Base-by-base conservation (phyloP, 2,888 invertebrate species). In the Pelosia muscerda region DNA sequence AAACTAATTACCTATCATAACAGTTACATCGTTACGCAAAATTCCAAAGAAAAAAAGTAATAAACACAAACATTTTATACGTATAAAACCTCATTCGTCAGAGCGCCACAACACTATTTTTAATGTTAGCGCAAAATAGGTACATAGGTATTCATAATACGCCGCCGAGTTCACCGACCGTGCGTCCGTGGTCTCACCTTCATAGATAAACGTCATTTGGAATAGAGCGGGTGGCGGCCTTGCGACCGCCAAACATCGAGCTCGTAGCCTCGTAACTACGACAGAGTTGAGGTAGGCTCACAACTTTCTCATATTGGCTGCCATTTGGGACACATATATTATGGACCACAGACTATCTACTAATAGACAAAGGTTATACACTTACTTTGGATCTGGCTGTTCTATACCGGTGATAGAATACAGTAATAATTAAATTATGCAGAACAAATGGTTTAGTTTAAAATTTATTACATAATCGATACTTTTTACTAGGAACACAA, bases 201-300 rank as follows among this genome's bases (percentile, higher is more conserved):
- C 86, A 85, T 91, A 93, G 93, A 93, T 92, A 92, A 93, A 91
- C 91, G 91, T 87, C 91, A 89, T 89, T 89, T 86, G 84, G 90
- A 83, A 85, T 89, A 88, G 88, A 77, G 81, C 83, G 80, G 74
- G 79, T 76, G 76, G 74, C 65, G 76, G 74, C 74, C 82, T 72
- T 72, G 78, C 80, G 79, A 80, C 79, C 81, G 81, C 78, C 83
- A 80, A 82, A 75, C 71, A 72, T 70, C 70, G 77, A 76, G 74
- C 74, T 76, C 81, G 77, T 85, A 49, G 49, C 49, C 49, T 49
- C 49, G 55, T n/a, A 91, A 90, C 87, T 78, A 74, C 78, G 73
- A 77, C 77, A 71, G 23, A 69, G 84, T 91, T 91, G 88, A 76
- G 90, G 87, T 86, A 92, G 91, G 90, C 87, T 81, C 74, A 31